Percentiles rank a stretch among this genome's conserved stretches.
phyloP scores from a whole-genome alignment of 2,113 vertebrate species.

The Cryptomyrus ogoouensis region DNA sequence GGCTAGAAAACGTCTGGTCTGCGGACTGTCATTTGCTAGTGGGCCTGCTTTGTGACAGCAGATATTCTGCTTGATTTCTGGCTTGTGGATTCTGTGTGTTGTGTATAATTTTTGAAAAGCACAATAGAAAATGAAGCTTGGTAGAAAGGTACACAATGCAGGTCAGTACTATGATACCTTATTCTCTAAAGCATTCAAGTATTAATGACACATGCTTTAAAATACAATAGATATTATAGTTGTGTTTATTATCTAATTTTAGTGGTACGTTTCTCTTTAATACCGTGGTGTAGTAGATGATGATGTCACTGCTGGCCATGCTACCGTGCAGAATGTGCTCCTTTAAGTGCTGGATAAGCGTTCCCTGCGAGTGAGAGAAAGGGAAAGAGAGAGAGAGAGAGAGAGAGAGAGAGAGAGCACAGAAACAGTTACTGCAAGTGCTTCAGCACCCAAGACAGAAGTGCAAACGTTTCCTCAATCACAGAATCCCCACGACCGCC shows the following conservation, averaged over 20 bases:
- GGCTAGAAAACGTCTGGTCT: neutral
- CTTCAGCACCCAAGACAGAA: neutral
- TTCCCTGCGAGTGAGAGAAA: neutral
- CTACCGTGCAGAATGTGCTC: slow-evolving; percentile 89
- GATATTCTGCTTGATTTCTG: neutral
- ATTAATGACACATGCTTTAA: neutral
- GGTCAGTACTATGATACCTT: neutral
- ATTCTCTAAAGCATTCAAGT: neutral
- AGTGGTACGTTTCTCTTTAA: slow-evolving; percentile 23
- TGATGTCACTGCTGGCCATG: slow-evolving; percentile 73
- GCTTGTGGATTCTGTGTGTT: neutral
- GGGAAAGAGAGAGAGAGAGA: neutral
- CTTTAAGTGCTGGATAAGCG: slow-evolving; percentile 56
- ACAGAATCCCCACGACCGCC: neutral
- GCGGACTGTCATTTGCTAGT: neutral
- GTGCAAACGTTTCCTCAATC: neutral
- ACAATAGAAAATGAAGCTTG: neutral
- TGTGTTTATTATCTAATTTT: neutral
- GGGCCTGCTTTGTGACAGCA: neutral
- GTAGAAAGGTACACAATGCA: neutral
- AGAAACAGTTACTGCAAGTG: neutral
- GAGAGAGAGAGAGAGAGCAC: neutral
- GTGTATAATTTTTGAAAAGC: neutral
- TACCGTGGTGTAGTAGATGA: slow-evolving; percentile 93
- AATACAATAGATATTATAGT: neutral